These are phyloP conservation scores for Hippoglossus hippoglossus DNA, from an alignment of 2,797 vertebrate genomes.

Conservation along the genomic window DNA sequence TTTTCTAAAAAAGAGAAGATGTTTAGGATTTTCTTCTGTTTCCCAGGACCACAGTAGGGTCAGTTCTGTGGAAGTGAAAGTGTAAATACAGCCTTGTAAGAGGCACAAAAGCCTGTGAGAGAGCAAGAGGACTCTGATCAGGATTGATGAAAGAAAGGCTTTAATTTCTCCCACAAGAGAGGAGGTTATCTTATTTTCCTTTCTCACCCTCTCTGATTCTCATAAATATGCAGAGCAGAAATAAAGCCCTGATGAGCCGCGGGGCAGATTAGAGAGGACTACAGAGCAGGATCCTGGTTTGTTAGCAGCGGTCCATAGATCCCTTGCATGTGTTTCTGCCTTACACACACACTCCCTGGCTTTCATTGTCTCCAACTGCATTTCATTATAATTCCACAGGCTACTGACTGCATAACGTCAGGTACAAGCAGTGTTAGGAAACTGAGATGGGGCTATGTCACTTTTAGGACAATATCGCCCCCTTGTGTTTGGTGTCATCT, in stretches of 20 bases:
- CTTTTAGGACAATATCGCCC: slow-evolving; percentile 60
- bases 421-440: slow-evolving; percentile 12
- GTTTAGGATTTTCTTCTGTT: slow-evolving; percentile 9
- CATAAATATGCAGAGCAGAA: slow-evolving; percentile 78
- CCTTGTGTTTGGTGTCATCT: slow-evolving; percentile 53
- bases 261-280: slow-evolving; percentile 81
- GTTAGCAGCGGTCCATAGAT: slow-evolving; percentile 72
- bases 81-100: slow-evolving; percentile 69
- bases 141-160: slow-evolving; percentile 73
- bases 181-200: slow-evolving; percentile 51
- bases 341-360: slow-evolving; percentile 55
- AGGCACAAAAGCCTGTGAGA: slow-evolving; percentile 46
- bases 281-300: slow-evolving; percentile 72
- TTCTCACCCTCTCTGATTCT: slow-evolving; percentile 64
- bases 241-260: slow-evolving; percentile 76
- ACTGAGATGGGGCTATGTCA: slow-evolving; percentile 21
- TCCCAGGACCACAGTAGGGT: slow-evolving; percentile 42
- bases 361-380: slow-evolving; percentile 64
- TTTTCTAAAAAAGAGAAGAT: not conserved
- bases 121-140: slow-evolving; percentile 69
- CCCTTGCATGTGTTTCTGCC: slow-evolving; percentile 72
- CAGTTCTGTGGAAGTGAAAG: slow-evolving; percentile 60
- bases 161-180: slow-evolving; percentile 82
- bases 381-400: slow-evolving; percentile 64
- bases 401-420: slow-evolving; percentile 38